Conservation (phyloP, 2,888 invertebrate species). For the Epistrophe eligans region DNA sequence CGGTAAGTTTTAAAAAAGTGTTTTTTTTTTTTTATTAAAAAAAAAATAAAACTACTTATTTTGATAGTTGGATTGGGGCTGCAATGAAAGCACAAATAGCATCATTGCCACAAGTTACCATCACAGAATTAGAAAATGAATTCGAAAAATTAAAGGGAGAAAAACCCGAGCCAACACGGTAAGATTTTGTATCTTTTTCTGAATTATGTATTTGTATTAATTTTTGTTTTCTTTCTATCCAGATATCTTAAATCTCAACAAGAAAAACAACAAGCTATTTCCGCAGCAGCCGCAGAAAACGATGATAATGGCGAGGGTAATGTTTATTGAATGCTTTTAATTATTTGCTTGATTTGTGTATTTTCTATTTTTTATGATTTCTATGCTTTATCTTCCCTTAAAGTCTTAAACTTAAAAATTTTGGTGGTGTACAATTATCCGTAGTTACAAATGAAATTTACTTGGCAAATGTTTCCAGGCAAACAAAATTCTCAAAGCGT, state of each 20-base stretch:
- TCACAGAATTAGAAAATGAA: conserved; percentile 94
- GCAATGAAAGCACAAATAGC: conserved; percentile 94
- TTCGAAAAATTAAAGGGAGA: conserved; percentile 89
- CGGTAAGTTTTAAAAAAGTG: conserved; percentile 84
- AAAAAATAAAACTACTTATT: conserved; percentile 8
- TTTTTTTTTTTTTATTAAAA: too few relatives aligned
- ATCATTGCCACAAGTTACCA: conserved; percentile 93
- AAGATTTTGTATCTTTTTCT: not conserved
- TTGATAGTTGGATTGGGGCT: conserved; percentile 91
- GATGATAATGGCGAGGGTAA: conserved; percentile 83
- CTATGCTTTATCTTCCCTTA: too few relatives aligned
- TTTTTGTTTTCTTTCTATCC: conserved; percentile 35
- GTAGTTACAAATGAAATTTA: not conserved
- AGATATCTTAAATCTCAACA: conserved; percentile 84
- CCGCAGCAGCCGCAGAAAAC: conserved; percentile 83
- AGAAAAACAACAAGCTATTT: conserved; percentile 82
- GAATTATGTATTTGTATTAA: conserved; percentile 4
- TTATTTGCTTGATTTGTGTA: not conserved
- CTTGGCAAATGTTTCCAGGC: not conserved
- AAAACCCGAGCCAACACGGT: conserved; percentile 82
- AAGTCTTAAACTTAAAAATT: too few relatives aligned
- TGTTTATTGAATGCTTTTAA: conserved; percentile 46
- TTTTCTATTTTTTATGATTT: not conserved
- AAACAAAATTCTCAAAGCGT: not conserved
- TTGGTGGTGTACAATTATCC: too few relatives aligned